Base-by-base conservation (phyloP, 1,140 invertebrate genomes). In the Palaemon carinicauda region DNA sequence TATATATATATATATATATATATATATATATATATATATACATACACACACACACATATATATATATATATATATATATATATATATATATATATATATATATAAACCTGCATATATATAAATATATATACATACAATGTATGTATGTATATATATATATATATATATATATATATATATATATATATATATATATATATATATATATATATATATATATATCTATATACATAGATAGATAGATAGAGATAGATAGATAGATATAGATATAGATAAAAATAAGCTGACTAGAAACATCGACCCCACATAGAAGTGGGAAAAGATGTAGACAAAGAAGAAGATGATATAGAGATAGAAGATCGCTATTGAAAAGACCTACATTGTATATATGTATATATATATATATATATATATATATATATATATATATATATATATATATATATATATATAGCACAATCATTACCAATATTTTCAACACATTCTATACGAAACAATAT, bases 41-140 rank as follows among this genome's bases (percentile, higher is more conserved):
- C 19, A 77, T 77, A 77, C 19, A 77, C 41, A 51, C 19, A 77
- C 41, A 77, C 19, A 77, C 41, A 77, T 50, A 77, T 77, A 77
- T 50, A 77, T 77, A 77, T 50, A 77, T 77, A 77, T 50, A 77
- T 77, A 77, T 50, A 77, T 77, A 50, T 50, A 77, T 77, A 50
- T 50, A 77, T 77, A 77, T 50, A 77, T 77, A 77, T 50, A 77
- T 77, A 77, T 41, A 77, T 77, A 77, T 50, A 77, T 77, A 50
- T 50, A 77, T 24, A 33, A 2, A 51, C 41, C 33, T 24, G 21
- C 9, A 50, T 21, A 27, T 51, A 15, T 51, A 52, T 78, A 52
- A 10, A 50, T 78, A 50, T 51, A 50, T 78, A n/a, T 51, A 50
- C 52, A 19, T 51, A 50, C 24, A 27, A 21, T 53, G 21, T 53